Evolutionary conservation across 2,113 vertebrate genomes (phyloP).

Genomic region (Rhinoderma darwinii): DNA sequence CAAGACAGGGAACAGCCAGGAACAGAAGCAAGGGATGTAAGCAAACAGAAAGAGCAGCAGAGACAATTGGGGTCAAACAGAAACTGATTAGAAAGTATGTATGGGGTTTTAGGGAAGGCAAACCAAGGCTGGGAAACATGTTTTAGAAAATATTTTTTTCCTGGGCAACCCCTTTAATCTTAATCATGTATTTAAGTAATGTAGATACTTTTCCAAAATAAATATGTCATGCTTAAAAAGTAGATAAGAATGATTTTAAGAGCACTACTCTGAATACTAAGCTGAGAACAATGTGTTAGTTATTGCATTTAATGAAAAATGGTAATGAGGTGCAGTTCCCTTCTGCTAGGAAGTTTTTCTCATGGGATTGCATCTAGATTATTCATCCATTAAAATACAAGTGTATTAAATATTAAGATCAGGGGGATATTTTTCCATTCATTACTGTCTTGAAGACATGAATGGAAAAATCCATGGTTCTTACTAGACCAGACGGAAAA

Average conservation of each 20-base stretch:
- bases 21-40: too few species aligned
- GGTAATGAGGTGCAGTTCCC: neutral
- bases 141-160: too few species aligned
- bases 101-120: too few species aligned
- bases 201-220: neutral
- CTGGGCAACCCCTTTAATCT: too few species aligned
- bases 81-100: too few species aligned
- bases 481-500: constrained; percentile 10
- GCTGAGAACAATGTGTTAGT: neutral
- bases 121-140: too few species aligned
- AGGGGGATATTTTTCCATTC: constrained; percentile 37
- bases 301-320: neutral
- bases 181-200: neutral
- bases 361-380: neutral
- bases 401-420: constrained; percentile 39
- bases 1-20: too few species aligned
- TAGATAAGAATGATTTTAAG: too few species aligned
- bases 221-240: neutral
- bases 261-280: too few species aligned
- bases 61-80: too few species aligned
- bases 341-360: neutral
- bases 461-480: constrained; percentile 48
- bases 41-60: too few species aligned
- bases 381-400: constrained; percentile 27
- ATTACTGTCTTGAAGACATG: neutral